Percentiles rank a stretch among this genome's conserved stretches.
Evolutionary conservation across 2,797 vertebrate species (phyloP).

Genomic region (Balearica regulorum): DNA sequence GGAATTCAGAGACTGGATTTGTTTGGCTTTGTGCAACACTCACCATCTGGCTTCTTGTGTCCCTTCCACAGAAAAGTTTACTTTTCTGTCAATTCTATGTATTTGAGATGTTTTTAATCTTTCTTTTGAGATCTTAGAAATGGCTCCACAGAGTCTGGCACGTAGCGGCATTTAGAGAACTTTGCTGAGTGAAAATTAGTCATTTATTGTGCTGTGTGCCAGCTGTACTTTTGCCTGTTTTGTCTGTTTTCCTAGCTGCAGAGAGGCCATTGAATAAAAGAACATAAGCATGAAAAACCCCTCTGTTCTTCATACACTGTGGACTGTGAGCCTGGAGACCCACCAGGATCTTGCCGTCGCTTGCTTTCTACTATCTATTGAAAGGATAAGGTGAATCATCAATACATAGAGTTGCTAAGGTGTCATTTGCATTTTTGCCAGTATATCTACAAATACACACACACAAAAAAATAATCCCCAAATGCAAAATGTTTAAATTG

Average conservation of each 20-base stretch:
- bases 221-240: constrained; percentile 64
- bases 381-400: neutral
- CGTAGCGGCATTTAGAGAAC: constrained; percentile 4
- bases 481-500: neutral
- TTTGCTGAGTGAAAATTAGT: constrained; percentile 60
- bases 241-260: constrained; percentile 52
- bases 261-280: constrained; percentile 20
- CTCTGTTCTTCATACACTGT: neutral
- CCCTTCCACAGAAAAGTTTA: constrained; percentile 52
- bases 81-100: constrained; percentile 52
- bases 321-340: neutral
- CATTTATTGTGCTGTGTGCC: constrained; percentile 58
- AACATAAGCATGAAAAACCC: constrained; percentile 20
- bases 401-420: neutral
- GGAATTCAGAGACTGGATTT: constrained; percentile 49
- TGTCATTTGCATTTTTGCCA: neutral
- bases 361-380: neutral
- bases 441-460: neutral
- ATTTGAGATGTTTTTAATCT: constrained; percentile 56
- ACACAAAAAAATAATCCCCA: neutral
- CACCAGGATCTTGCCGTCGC: neutral
- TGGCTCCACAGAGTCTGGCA: constrained; percentile 58
- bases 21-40: constrained; percentile 44
- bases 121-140: constrained; percentile 54
- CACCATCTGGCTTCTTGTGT: constrained; percentile 52